Base-by-base conservation (phyloP, 2,888 invertebrate genomes). In the Biston stratarius region DNA sequence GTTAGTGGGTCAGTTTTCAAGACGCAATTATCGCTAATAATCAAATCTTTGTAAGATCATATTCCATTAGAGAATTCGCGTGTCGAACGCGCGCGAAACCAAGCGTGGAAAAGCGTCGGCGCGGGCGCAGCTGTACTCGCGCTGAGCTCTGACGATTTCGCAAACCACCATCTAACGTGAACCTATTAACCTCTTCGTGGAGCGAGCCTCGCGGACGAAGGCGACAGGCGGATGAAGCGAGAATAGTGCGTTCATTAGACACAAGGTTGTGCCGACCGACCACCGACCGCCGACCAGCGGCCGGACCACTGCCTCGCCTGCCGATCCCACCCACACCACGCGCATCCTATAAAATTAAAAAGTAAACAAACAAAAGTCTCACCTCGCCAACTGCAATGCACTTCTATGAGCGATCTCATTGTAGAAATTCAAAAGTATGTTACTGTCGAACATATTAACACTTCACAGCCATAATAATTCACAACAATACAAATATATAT, bases 371-470 rank as follows among this genome's bases (percentile, higher is more conserved):
- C 84, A 86, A 85, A 85, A 83, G 80, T 78, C 88, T 88, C 86
- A 94, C 94, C 93, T 93, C 90, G 92, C 93, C 88, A 94, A 92
- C 89, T 94, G 94, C 90, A 94, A 86, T 84, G 92, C 92, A 92
- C 90, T 93, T 90, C 92, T 90, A 87, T 87, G 91, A 82, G 92
- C 92, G 86, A 94, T 87, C 91, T 93, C 94, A 94, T 94, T 90
- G 92, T 94, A 94, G 83, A 94, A 92, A 89, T 92, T 92, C 86
- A 90, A 85, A 81, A 94, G 86, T 78, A 91, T 82, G 84, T 90
- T 92, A 83, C 87, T 93, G 85, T 94, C 94, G 83, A 94, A 93
- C 94, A 94, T 94, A 85, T 93, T 93, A 92, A 83, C 92, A 94
- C 92, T 90, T 89, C 93, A 94, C 94, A 91, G 91, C 92, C 92